phyloP scores from a whole-genome alignment of 2,113 vertebrate species.

The Anarhynchus alexandrinus region DNA sequence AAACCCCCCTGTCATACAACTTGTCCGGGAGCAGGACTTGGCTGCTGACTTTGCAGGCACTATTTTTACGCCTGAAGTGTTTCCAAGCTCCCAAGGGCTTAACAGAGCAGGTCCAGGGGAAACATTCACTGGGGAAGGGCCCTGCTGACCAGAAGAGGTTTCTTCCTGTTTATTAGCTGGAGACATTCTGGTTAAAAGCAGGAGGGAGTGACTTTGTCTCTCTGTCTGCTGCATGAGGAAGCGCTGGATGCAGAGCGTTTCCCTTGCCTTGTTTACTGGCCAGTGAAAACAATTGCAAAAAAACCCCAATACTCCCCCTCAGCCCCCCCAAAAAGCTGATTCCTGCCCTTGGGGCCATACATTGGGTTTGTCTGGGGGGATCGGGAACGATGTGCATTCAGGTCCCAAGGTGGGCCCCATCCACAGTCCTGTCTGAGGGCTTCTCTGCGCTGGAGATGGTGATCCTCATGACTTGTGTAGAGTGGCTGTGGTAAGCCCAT shows the following conservation, averaged over 20 bases:
- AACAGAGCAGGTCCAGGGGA: not conserved
- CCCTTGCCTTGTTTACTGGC: not conserved
- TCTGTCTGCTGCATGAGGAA: not conserved
- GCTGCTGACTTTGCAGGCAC: not conserved
- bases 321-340: not conserved
- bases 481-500: not conserved
- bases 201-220: not conserved
- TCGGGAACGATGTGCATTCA: not conserved
- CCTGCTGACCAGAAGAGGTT: not conserved
- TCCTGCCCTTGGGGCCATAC: not conserved
- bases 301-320: rapidly evolving
- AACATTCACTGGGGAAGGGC: not conserved
- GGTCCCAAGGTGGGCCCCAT: not conserved
- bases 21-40: not conserved
- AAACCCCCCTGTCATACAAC: rapidly evolving
- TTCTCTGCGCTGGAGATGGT: not conserved
- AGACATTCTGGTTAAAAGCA: not conserved
- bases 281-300: not conserved
- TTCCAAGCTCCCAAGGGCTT: not conserved
- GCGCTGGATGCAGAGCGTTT: not conserved
- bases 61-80: not conserved
- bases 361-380: not conserved
- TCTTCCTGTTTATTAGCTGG: constrained; percentile 21
- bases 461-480: too few relatives aligned
- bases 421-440: not conserved